phyloP scores from a whole-genome alignment of 2,797 vertebrate genomes.

The Sylvia borin region DNA sequence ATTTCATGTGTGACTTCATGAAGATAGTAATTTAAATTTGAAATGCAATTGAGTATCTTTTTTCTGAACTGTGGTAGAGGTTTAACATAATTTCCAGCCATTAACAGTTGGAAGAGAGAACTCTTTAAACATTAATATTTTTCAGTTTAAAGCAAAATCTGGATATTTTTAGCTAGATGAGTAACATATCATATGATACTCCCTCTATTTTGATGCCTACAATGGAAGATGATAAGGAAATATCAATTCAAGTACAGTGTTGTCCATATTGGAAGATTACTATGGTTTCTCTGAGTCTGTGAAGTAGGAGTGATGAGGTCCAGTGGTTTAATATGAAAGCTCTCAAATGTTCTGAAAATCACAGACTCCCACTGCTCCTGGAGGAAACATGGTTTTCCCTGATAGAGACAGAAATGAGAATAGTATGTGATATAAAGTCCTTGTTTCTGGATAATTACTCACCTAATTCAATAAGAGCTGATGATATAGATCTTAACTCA shows the following conservation, averaged over 20 bases:
- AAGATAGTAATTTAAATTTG: not conserved
- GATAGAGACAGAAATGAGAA: not conserved
- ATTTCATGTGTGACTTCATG: not conserved
- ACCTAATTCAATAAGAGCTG: constrained; percentile 31
- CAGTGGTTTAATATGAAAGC: not conserved
- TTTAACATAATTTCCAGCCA: not conserved
- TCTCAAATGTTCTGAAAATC: not conserved
- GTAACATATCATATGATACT: not conserved
- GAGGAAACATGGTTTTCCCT: not conserved
- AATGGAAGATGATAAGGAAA: not conserved
- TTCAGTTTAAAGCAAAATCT: not conserved
- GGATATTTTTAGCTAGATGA: not conserved
- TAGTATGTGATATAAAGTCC: not conserved
- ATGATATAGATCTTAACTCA: constrained; percentile 61
- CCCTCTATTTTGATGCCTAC: not conserved
- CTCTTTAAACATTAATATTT: not conserved
- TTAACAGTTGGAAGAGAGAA: not conserved
- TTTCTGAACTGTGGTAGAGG: not conserved
- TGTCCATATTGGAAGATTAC: not conserved
- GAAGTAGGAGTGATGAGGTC: not conserved
- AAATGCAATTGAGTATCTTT: not conserved
- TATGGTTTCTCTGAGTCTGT: not conserved
- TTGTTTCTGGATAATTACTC: constrained; percentile 19
- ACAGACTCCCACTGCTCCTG: not conserved
- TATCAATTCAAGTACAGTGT: not conserved